A percentile compares a stretch with the other conserved stretches of the same genome.
Evolutionary conservation across 2,888 invertebrate genomes (phyloP).

Genomic region (Malthinus seriepunctatus): DNA sequence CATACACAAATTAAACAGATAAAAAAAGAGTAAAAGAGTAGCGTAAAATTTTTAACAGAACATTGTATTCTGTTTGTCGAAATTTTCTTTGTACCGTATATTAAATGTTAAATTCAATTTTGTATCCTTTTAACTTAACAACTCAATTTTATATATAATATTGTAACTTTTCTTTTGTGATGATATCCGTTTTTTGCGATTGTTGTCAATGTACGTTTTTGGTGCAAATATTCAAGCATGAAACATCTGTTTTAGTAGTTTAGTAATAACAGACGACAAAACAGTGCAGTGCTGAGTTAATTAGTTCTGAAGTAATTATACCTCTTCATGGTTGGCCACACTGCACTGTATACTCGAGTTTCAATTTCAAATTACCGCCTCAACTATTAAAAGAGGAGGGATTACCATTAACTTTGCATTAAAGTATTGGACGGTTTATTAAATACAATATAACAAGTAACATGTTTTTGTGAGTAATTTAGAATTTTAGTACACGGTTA

Average conservation of each 20-base stretch:
- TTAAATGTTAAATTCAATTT: conserved; percentile 28
- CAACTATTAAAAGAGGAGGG: conserved; percentile 27
- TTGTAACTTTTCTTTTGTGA: neutral
- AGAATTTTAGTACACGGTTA: too few species aligned
- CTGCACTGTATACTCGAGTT: conserved; percentile 44
- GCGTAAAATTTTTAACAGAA: neutral
- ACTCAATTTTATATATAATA: neutral
- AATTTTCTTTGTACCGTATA: conserved; percentile 25
- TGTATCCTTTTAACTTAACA: conserved; percentile 5
- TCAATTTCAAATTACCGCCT: conserved; percentile 42
- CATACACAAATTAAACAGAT: too few species aligned
- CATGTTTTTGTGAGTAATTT: too few species aligned
- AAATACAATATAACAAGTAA: too few species aligned
- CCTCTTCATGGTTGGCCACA: conserved; percentile 47
- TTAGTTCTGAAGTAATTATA: conserved; percentile 51
- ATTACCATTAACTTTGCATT: conserved; percentile 18
- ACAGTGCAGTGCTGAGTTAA: conserved; percentile 45
- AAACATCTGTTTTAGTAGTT: conserved; percentile 36
- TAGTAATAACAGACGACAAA: conserved; percentile 40
- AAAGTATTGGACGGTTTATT: conserved; percentile 14
- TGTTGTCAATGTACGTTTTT: conserved; percentile 8
- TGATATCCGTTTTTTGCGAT: conserved; percentile 1
- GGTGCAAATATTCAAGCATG: conserved; percentile 23
- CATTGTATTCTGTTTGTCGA: conserved; percentile 11
- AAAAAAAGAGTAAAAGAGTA: too few species aligned